These are phyloP conservation scores for Hepsetus odoe DNA, from an alignment of 2,113 vertebrate species.

Conservation along the genomic window DNA sequence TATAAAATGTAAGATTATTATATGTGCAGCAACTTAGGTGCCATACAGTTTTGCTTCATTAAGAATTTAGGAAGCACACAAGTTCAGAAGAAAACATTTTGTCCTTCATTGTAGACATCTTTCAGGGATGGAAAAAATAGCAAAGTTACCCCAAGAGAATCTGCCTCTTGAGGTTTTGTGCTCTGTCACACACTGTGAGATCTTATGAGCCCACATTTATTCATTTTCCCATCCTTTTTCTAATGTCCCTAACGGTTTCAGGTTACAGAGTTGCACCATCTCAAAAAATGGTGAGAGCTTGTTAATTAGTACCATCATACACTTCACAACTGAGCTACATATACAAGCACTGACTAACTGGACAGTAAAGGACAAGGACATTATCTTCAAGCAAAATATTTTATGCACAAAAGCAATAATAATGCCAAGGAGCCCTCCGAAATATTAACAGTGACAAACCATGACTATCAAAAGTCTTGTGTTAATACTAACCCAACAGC, in stretches of 20 bases:
- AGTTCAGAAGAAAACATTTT: background rate
- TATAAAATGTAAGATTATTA: too few relatives aligned
- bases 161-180: constrained; percentile 52
- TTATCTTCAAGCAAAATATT: too few relatives aligned
- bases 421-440: too few relatives aligned
- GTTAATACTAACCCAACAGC: too few relatives aligned
- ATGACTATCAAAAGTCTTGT: too few relatives aligned
- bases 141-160: constrained; percentile 47
- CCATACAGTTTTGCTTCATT: background rate
- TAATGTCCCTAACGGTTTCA: constrained; percentile 53
- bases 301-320: too few relatives aligned
- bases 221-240: constrained; percentile 63
- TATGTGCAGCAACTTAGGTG: background rate
- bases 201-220: constrained; percentile 42
- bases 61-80: background rate
- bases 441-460: too few relatives aligned
- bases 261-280: constrained; percentile 53
- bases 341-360: too few relatives aligned
- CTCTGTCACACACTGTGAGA: constrained; percentile 30
- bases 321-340: too few relatives aligned
- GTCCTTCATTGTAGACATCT: background rate
- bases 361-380: too few relatives aligned
- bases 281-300: constrained; percentile 15
- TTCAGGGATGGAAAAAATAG: constrained; percentile 26
- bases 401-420: too few relatives aligned